Evolutionary conservation across 2,113 vertebrate species (phyloP).

Genomic region (Sardina pilchardus): DNA sequence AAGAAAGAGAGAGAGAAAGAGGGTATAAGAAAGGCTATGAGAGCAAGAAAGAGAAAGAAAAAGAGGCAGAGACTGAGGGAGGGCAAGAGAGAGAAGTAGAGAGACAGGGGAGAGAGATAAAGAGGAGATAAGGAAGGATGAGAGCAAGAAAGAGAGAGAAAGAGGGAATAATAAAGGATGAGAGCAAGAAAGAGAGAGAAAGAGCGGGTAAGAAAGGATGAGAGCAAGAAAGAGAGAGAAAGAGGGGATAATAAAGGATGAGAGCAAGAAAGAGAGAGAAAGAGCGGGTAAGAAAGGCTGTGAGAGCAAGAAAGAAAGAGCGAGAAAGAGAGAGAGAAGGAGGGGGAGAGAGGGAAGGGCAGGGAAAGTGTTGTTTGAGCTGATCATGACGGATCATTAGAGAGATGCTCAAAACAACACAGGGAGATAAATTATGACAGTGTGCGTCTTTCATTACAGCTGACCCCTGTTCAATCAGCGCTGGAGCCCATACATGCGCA

Average conservation of each 20-base stretch:
- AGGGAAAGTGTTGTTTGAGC: neutral
- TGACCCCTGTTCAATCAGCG: neutral
- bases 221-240: neutral
- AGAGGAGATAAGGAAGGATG: no score
- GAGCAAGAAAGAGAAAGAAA: no score
- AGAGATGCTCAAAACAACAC: neutral
- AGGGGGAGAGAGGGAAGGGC: neutral
- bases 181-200: no score
- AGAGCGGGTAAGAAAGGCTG: neutral
- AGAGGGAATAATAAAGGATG: neutral
- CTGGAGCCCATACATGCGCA: neutral
- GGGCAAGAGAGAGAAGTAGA: no score
- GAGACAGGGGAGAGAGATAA: neutral
- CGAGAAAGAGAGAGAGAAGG: neutral
- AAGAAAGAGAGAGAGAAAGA: no score
- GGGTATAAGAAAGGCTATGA: no score
- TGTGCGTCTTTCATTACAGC: neutral
- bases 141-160: no score
- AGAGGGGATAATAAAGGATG: no score
- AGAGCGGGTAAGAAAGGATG: no score
- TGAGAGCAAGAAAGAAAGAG: no score
- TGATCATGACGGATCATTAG: neutral
- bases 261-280: neutral
- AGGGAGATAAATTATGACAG: neutral
- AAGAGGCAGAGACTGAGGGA: no score